Conservation (phyloP, 2,797 vertebrate genomes). For the Neosalanx taihuensis region DNA sequence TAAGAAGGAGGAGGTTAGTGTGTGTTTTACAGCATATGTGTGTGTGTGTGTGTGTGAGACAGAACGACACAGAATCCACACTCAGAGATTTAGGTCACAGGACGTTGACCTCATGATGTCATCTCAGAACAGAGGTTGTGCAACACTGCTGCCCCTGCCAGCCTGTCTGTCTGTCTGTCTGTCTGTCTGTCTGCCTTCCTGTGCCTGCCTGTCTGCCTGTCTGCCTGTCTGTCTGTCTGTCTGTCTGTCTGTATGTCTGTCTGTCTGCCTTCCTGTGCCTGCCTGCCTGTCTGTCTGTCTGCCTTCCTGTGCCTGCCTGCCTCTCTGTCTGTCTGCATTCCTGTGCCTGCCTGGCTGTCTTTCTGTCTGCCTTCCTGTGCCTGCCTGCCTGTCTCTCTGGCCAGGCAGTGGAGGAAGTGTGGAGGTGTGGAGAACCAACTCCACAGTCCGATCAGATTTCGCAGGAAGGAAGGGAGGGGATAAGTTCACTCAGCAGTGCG, state of each 20-base stretch:
- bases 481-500: constrained; percentile 58
- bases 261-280: not conserved
- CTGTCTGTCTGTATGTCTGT: not conserved
- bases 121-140: not conserved
- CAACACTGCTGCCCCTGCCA: not conserved
- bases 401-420: constrained; percentile 61
- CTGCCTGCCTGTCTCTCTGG: constrained; percentile 31
- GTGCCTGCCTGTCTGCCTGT: too few species aligned
- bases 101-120: not conserved
- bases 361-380: constrained; percentile 14
- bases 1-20: too few species aligned
- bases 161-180: too few species aligned
- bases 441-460: constrained; percentile 71
- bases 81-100: too few species aligned
- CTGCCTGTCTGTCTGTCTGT: not conserved
- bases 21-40: not conserved
- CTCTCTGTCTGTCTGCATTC: not conserved
- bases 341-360: not conserved
- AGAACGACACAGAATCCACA: too few species aligned
- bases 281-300: not conserved
- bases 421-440: constrained; percentile 61
- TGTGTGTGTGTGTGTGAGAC: not conserved
- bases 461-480: constrained; percentile 77
- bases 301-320: not conserved
- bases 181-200: too few species aligned